Evolutionary conservation across 1,140 invertebrate genomes (phyloP), one percentile per base, ranked within the genome.

Genomic region (Wasmannia auropunctata): DNA sequence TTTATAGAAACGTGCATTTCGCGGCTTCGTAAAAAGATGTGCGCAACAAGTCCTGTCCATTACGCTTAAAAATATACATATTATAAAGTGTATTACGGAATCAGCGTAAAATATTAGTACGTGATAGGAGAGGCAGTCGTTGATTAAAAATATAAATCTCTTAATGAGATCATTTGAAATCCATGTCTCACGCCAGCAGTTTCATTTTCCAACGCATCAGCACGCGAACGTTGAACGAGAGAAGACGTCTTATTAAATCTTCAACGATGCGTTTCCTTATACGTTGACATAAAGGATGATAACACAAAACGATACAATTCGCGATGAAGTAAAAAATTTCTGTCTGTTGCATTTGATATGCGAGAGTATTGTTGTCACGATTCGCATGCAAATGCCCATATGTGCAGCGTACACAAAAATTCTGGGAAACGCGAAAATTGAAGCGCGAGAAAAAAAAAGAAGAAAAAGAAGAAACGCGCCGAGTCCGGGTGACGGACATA

Each of bases 41-140:
- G 51, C 65, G 79, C 79, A 81, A 81, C 79, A 81, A 81, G 79
- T 81, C 19, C 56, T 70, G 51, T 63, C n/a, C 4, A 56, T 58
- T 37, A 58, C 6, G 14, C n/a, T 56, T 8, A 46, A 72, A 72
- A 31, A 43, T 16, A 56, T 43, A 31, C 4, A 31, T 54, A 25
- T 28, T 34, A 10, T 1, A 51, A 25, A 81, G 43, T n/a, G 3
- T 6, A 2, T 11, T 31, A 19, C 10, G 10, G 3, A 56, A 28
- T 25, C n/a, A 76, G 14, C 46, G 14, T 58, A 16, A 31, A 58
- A 70, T 72, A 8, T 43, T 72, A 37, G 22, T 16, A 11, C 4
- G 19, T 16, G 8, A 4, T n/a, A 14, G 11, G 10, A 19, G 22
- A 16, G 14, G 7, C 3, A 19, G 70, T 34, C 34, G 46, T 58